These are phyloP conservation scores for Mus spretus DNA, from an alignment of 2,797 vertebrate species.

Conservation along the genomic window DNA sequence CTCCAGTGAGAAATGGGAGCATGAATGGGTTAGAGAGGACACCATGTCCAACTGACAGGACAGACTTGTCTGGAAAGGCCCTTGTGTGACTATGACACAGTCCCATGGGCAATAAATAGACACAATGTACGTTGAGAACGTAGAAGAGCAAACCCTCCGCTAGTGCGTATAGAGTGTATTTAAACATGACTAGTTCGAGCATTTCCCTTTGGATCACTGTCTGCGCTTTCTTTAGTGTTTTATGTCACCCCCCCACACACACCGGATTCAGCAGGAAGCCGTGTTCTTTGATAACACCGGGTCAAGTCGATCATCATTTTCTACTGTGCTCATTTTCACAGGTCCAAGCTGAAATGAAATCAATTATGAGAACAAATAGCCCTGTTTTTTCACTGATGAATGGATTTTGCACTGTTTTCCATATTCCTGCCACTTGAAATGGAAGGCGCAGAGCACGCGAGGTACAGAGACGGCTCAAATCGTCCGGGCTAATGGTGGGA, in stretches of 20 bases:
- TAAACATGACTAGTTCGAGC: not conserved
- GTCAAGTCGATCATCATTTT: conserved; percentile 73
- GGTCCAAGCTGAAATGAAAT: conserved; percentile 82
- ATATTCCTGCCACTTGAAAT: conserved; percentile 82
- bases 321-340: conserved; percentile 81
- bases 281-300: conserved; percentile 46
- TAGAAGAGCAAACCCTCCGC: not conserved
- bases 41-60: not conserved
- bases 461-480: conserved; percentile 74
- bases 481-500: conserved; percentile 88
- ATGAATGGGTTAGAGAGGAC: not conserved
- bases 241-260: not conserved
- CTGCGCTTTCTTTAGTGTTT: not conserved
- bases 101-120: not conserved
- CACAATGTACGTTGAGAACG: not conserved
- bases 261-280: not conserved
- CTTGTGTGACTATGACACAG: not conserved
- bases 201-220: not conserved
- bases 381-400: conserved; percentile 84
- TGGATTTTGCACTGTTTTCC: conserved; percentile 83
- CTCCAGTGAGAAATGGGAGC: not conserved
- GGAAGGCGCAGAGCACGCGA: conserved; percentile 80
- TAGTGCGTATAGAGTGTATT: not conserved
- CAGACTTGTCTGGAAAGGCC: not conserved
- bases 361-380: conserved; percentile 87